Conservation (phyloP, 2,113 vertebrate species). For the Beaufortia kweichowensis region DNA sequence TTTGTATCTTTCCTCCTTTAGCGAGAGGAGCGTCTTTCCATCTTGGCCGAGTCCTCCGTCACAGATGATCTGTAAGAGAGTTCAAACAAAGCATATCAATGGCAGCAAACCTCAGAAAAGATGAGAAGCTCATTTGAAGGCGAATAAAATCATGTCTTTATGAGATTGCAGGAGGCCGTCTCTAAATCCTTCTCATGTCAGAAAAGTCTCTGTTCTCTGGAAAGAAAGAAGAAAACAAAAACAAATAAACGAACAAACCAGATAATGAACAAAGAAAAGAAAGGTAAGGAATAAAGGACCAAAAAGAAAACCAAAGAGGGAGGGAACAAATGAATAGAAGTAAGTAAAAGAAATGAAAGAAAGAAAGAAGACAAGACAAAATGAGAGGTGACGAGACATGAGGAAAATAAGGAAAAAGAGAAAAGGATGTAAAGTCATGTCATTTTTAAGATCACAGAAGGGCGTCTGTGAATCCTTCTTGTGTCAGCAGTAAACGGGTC, state of each 20-base stretch:
- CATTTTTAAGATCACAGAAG: conserved; percentile 8
- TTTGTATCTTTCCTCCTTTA: conserved; percentile 78
- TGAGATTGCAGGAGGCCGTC: conserved; percentile 5
- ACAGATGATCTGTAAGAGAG: conserved; percentile 72
- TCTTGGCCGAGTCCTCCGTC: conserved; percentile 74
- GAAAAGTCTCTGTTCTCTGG: not conserved
- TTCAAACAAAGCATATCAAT: conserved; percentile 35
- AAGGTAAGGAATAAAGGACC: too few relatives aligned
- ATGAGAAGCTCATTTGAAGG: conserved; percentile 37
- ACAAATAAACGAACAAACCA: too few relatives aligned
- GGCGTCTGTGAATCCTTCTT: conserved; percentile 76
- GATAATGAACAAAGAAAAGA: too few relatives aligned
- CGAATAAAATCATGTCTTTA: not conserved
- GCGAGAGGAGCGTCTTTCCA: conserved; percentile 75
- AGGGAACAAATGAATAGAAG: not conserved
- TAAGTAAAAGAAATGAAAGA: too few relatives aligned
- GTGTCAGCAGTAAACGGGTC: conserved; percentile 1
- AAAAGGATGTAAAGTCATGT: not conserved
- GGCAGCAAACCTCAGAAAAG: conserved; percentile 57
- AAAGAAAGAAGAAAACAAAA: not conserved
- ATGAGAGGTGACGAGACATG: not conserved
- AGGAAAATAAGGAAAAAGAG: not conserved
- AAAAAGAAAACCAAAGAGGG: too few relatives aligned
- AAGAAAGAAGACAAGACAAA: not conserved
- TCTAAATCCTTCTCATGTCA: conserved; percentile 76